A percentile compares a stretch with the other conserved stretches of the same genome.
Evolutionary conservation across 2,888 invertebrate genomes (phyloP).

Genomic region (Operophtera brumata): DNA sequence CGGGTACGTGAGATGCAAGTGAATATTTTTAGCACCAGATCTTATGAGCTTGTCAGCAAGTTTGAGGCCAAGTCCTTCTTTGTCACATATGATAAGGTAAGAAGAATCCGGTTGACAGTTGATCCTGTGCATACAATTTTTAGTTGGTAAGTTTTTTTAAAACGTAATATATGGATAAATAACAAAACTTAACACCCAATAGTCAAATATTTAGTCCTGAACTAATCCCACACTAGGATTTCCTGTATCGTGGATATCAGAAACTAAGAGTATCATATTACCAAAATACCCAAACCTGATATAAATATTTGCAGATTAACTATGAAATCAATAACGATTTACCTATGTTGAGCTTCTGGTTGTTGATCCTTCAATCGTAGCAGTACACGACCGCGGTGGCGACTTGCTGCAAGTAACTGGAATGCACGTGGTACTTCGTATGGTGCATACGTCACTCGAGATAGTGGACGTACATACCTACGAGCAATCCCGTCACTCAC

Average conservation of each 20-base stretch:
- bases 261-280: too few species aligned
- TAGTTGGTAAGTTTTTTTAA: not conserved
- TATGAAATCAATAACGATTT: too few species aligned
- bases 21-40: slow-evolving; percentile 13
- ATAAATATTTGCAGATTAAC: not conserved
- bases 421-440: slow-evolving; percentile 48
- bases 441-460: slow-evolving; percentile 49
- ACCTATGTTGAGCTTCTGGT: slow-evolving; percentile 36
- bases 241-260: too few species aligned
- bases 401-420: slow-evolving; percentile 48
- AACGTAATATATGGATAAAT: too few species aligned
- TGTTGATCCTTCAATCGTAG: slow-evolving; percentile 36
- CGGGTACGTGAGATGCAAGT: slow-evolving; percentile 2
- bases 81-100: slow-evolving; percentile 45
- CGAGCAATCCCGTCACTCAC: slow-evolving; percentile 53
- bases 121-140: slow-evolving; percentile 28
- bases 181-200: too few species aligned
- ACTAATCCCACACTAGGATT: too few species aligned
- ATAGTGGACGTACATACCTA: slow-evolving; percentile 58
- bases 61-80: slow-evolving; percentile 38
- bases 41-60: slow-evolving; percentile 29
- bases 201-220: too few species aligned
- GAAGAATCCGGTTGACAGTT: slow-evolving; percentile 27
- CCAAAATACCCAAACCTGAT: not conserved
- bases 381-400: slow-evolving; percentile 57